A percentile compares a stretch with the other conserved stretches of the same genome.
Evolutionary conservation across 2,113 vertebrate genomes (phyloP).

Genomic region (Bucco capensis): DNA sequence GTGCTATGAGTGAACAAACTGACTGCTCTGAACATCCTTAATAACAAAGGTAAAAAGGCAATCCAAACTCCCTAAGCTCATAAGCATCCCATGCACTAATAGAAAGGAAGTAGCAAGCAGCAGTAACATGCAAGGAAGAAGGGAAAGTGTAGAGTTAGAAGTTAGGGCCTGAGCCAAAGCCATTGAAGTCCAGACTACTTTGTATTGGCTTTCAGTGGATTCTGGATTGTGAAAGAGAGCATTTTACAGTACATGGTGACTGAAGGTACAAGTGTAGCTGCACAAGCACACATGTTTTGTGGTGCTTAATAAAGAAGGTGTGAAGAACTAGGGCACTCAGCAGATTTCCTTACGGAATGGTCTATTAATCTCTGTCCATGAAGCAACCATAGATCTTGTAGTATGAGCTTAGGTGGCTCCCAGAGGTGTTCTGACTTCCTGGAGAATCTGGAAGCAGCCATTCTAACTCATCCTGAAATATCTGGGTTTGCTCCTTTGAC

Average conservation of each 20-base stretch:
- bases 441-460: constrained; percentile 60
- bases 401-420: constrained; percentile 50
- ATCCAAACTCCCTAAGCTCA: not conserved
- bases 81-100: constrained; percentile 24
- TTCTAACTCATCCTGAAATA: constrained; percentile 70
- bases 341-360: constrained; percentile 38
- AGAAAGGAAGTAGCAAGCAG: constrained; percentile 7
- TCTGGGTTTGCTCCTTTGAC: constrained; percentile 48
- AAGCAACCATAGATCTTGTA: constrained; percentile 66
- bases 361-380: constrained; percentile 64
- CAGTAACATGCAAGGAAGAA: constrained; percentile 42
- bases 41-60: not conserved
- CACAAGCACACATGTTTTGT: not conserved
- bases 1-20: not conserved
- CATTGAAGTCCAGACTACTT: constrained; percentile 42
- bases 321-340: constrained; percentile 39
- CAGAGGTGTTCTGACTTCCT: constrained; percentile 54
- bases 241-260: not conserved
- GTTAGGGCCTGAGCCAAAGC: not conserved
- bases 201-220: constrained; percentile 44
- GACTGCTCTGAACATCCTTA: not conserved
- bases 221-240: not conserved
- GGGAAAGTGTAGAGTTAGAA: not conserved
- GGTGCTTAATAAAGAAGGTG: constrained; percentile 50
- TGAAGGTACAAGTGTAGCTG: constrained; percentile 19